Evolutionary conservation across 2,113 vertebrate genomes (phyloP), one percentile per base, ranked within the genome.

Genomic region (Myanophis thanlyinensis): DNA sequence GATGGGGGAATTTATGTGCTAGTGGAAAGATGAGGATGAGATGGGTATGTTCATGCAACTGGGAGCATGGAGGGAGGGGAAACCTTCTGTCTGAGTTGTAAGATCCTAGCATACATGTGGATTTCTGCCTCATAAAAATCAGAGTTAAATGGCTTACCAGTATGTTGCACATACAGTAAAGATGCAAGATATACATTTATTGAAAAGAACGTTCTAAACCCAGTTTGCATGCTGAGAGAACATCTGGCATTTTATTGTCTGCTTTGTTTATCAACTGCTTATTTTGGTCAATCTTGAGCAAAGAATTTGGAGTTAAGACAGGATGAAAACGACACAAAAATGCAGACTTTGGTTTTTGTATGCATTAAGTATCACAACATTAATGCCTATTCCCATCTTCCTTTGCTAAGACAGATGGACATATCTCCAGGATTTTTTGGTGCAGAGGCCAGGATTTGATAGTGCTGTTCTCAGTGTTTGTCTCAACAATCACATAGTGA

Each of bases 171-270:
- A 54, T 51, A 73, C 23, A 94, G 94, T 53, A 95, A 96, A 97
- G 95, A 95, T 97, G 91, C 22, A 94, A 95, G 96, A 97, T 92
- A 94, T 87, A 97, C 88, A 93, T 93, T 94, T 95, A 96, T 67
- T 91, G 93, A 85, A 92, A 94, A 27, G 52, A 93, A 94, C 90
- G 90, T 80, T 90, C 2, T 92, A 94, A 95, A 89, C 80, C 93
- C 93, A 95, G 96, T 91, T 93, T 94, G 87, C 95, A 89, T 94
- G 96, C 96, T 95, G 96, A 91, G 95, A 95, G 90, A 97, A 96
- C 96, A 97, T 96, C 96, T 97, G 96, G 23, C 93, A 54, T 0
- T 59, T 94, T 40, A 80, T 48, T 73, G 88, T 56, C 35, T 30
- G 90, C 94, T 90, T 93, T 94, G 93, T 92, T 96, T 93, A 96